Percentiles rank a stretch among this genome's conserved stretches.
Conservation (phyloP, 2,113 vertebrate genomes). For the Tetrax tetrax region DNA sequence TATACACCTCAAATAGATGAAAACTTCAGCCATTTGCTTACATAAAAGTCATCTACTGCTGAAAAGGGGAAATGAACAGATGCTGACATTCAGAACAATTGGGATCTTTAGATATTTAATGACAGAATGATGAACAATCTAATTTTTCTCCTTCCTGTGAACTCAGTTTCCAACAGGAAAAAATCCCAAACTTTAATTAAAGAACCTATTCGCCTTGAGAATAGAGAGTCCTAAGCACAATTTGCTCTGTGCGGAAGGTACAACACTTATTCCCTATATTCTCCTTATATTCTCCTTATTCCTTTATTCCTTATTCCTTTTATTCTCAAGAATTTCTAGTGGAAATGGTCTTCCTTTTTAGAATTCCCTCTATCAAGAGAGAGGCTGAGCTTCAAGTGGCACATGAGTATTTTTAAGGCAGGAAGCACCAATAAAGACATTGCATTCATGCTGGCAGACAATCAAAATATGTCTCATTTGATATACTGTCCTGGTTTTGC, state of each 20-base stretch:
- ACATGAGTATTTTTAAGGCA: background rate
- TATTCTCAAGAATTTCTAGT: background rate
- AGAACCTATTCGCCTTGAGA: background rate
- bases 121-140: background rate
- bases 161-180: background rate
- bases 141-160: background rate
- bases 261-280: background rate
- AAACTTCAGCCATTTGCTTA: background rate
- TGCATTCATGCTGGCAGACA: background rate
- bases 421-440: background rate
- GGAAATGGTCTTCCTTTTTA: background rate
- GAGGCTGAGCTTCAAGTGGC: background rate
- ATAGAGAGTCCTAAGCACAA: background rate
- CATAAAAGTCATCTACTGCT: background rate
- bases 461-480: background rate
- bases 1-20: background rate
- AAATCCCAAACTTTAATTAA: background rate
- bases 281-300: no score
- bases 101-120: background rate
- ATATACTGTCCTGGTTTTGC: background rate
- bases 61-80: slow-evolving; percentile 13
- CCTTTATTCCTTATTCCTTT: no score
- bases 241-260: background rate
- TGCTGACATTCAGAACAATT: background rate
- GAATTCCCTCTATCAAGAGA: background rate